These are phyloP conservation scores for Incurvaria masculella DNA, from an alignment of 2,888 invertebrate genomes.

Conservation along the genomic window DNA sequence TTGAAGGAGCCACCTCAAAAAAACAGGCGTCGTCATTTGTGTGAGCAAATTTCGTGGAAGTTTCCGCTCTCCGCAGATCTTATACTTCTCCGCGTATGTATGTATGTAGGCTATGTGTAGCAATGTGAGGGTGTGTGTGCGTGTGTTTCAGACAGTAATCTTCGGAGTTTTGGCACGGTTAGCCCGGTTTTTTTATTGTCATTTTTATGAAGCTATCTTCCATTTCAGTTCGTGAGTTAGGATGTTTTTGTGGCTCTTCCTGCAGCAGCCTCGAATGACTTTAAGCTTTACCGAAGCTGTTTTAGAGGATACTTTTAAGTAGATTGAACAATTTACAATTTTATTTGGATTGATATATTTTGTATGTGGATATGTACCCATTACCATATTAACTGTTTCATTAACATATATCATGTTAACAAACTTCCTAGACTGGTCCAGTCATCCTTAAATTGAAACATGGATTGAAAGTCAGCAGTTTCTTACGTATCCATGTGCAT, in stretches of 20 bases:
- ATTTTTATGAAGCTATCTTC: slow-evolving; percentile 3
- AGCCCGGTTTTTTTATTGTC: not conserved
- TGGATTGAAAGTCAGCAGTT: too few species aligned
- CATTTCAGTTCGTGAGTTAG: not conserved
- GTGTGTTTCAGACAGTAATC: not conserved
- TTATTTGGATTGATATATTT: not conserved
- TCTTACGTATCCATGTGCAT: too few species aligned
- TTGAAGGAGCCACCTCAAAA: slow-evolving; percentile 50
- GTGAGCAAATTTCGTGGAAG: slow-evolving; percentile 54
- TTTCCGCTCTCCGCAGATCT: slow-evolving; percentile 37
- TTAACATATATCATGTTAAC: too few species aligned
- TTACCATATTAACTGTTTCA: too few species aligned
- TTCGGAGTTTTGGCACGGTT: not conserved
- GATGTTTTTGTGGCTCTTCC: not conserved
- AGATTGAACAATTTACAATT: not conserved
- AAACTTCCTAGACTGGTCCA: too few species aligned
- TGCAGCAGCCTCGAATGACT: slow-evolving; percentile 4
- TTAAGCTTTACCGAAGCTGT: not conserved
- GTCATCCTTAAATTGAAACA: too few species aligned
- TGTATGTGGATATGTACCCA: too few species aligned
- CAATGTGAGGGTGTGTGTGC: not conserved
- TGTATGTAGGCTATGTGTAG: slow-evolving; percentile 1
- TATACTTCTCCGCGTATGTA: slow-evolving; percentile 14
- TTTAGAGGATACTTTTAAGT: not conserved
- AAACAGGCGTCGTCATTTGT: slow-evolving; percentile 55